These are phyloP conservation scores for Synaphobranchus kaupii DNA, from an alignment of 2,797 vertebrate species.

Conservation along the genomic window DNA sequence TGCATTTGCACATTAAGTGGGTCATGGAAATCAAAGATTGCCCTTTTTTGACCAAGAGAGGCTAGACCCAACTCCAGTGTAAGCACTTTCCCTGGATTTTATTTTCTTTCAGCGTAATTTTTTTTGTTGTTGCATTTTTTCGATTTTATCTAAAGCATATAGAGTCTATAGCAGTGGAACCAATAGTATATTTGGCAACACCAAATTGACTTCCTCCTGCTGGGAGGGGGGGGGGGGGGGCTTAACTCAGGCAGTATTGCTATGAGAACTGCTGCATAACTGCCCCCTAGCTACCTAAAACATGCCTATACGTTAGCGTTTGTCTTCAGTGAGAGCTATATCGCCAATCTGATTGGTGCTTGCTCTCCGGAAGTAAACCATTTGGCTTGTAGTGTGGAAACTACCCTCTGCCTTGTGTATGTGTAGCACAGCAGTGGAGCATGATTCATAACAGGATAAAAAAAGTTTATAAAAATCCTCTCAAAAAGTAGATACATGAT, in stretches of 20 bases:
- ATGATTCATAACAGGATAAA: too few species aligned
- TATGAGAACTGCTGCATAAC: background rate
- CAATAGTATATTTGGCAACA: background rate
- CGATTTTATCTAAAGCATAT: background rate
- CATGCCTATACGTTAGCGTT: background rate
- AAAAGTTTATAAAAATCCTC: too few species aligned
- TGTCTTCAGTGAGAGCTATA: background rate
- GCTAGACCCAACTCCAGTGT: background rate
- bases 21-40: background rate
- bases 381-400: too few species aligned
- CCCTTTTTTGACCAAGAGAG: background rate
- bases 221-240: too few species aligned
- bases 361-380: too few species aligned
- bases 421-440: too few species aligned
- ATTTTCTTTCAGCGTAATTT: background rate
- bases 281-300: background rate
- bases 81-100: background rate
- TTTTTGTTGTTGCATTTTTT: background rate
- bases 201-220: too few species aligned
- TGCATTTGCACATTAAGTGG: background rate
- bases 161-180: background rate
- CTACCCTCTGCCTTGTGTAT: too few species aligned
- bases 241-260: background rate
- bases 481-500: too few species aligned
- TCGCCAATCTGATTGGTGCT: background rate